Percentiles rank a stretch among this genome's conserved stretches.
Evolutionary conservation across 2,797 vertebrate genomes (phyloP).

Genomic region (Lacerta viridis): DNA sequence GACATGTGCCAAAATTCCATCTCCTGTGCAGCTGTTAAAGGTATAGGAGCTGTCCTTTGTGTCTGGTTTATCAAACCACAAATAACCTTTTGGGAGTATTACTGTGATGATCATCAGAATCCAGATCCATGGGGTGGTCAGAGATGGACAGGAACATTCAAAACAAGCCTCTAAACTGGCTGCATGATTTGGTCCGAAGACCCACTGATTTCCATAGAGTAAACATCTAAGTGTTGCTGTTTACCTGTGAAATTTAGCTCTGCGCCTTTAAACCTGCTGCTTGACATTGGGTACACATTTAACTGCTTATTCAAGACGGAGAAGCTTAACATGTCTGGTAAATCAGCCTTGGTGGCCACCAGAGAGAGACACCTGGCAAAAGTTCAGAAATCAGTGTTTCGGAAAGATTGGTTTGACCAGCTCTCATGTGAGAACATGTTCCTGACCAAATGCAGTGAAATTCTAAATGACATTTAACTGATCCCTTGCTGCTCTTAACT

Average conservation of each 20-base stretch:
- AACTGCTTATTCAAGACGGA: conserved; percentile 71
- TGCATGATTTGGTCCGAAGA: background rate
- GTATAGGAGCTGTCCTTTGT: background rate
- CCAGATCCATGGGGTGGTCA: background rate
- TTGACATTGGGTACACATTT: conserved; percentile 34
- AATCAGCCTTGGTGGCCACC: conserved; percentile 69
- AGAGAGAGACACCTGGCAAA: conserved; percentile 76
- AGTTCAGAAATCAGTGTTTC: conserved; percentile 79
- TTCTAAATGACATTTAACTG: conserved; percentile 73
- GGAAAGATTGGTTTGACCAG: conserved; percentile 79
- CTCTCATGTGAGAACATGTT: conserved; percentile 74
- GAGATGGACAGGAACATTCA: background rate
- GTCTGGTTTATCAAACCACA: background rate
- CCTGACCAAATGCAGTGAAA: conserved; percentile 72
- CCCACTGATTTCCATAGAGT: background rate
- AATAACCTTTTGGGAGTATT: background rate
- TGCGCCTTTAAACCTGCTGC: conserved; percentile 69
- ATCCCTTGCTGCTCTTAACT: conserved; percentile 65
- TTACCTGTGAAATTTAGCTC: conserved; percentile 39
- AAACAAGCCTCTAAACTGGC: background rate
- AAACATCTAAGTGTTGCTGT: background rate
- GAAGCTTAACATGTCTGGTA: conserved; percentile 71
- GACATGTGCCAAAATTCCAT: background rate
- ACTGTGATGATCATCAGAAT: background rate
- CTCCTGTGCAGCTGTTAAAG: background rate